Conservation (phyloP, 2,797 vertebrate species). For the Coracias cyanogaster region DNA sequence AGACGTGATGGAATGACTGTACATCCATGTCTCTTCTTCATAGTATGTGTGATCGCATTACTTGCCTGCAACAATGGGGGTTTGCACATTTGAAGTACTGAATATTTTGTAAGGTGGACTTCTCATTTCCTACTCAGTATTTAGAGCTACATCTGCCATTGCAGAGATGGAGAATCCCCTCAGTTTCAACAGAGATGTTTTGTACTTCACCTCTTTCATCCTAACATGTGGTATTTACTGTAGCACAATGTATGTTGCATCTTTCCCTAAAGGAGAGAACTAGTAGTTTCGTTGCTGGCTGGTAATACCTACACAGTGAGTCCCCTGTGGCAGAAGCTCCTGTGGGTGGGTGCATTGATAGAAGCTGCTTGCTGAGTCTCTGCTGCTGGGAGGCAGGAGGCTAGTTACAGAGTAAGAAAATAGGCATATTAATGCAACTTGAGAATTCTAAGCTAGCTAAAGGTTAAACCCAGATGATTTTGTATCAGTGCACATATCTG, state of each 20-base stretch:
- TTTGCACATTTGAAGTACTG: neutral
- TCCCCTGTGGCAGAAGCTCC: neutral
- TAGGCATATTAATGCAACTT: neutral
- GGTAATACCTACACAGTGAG: accelerated
- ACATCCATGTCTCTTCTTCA: neutral
- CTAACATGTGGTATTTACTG: neutral
- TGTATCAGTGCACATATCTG: neutral
- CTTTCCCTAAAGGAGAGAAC: neutral
- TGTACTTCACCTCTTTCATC: neutral
- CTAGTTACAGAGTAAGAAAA: neutral
- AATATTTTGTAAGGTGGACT: neutral
- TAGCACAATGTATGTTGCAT: accelerated
- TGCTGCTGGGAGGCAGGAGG: neutral
- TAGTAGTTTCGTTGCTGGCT: neutral
- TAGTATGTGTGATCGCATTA: neutral
- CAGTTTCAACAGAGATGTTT: neutral
- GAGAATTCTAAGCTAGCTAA: neutral
- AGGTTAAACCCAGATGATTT: neutral
- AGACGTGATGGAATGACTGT: accelerated
- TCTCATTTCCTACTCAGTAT: neutral
- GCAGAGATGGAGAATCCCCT: neutral
- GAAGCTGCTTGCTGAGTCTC: neutral
- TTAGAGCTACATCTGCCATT: neutral
- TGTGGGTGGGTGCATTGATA: neutral
- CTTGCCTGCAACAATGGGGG: accelerated